Conservation (phyloP, 1,140 invertebrate species). For the Triops longicaudatus region DNA sequence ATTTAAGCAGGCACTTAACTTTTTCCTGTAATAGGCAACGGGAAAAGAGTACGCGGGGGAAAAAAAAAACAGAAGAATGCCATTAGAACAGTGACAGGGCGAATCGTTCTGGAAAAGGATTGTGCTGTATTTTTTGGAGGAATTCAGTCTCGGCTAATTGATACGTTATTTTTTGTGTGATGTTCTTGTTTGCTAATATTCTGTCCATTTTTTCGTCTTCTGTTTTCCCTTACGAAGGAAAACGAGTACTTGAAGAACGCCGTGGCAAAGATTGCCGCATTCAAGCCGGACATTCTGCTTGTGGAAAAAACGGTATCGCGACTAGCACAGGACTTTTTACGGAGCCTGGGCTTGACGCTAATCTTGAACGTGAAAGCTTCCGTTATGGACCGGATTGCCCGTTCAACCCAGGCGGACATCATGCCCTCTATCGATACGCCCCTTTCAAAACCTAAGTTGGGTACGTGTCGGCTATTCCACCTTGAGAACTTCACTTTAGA, state of each 20-base stretch:
- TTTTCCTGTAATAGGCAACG: no score
- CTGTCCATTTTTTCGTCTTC: constrained; percentile 11
- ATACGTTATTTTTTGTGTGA: no score
- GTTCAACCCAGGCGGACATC: constrained; percentile 75
- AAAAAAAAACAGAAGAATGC: no score
- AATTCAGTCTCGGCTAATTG: no score
- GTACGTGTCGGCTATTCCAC: constrained; percentile 78
- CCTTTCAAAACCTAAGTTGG: constrained; percentile 62
- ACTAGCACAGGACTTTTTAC: constrained; percentile 74
- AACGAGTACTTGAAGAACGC: constrained; percentile 79
- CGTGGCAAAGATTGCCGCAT: constrained; percentile 74
- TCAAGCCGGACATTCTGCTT: constrained; percentile 77
- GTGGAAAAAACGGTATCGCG: constrained; percentile 83
- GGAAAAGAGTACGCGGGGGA: no score
- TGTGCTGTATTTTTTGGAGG: no score
- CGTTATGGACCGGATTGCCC: constrained; percentile 72
- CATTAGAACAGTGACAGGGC: no score
- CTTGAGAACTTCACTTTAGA: constrained; percentile 56
- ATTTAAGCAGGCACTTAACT: no score
- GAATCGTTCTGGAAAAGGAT: no score
- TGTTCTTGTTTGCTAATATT: no score
- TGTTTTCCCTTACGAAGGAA: constrained; percentile 51
- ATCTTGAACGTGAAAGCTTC: constrained; percentile 78
- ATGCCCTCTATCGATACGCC: constrained; percentile 84
- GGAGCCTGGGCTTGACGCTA: constrained; percentile 71